Evolutionary conservation across 2,888 invertebrate genomes (phyloP).

Genomic region (Pristionchus mayeri): DNA sequence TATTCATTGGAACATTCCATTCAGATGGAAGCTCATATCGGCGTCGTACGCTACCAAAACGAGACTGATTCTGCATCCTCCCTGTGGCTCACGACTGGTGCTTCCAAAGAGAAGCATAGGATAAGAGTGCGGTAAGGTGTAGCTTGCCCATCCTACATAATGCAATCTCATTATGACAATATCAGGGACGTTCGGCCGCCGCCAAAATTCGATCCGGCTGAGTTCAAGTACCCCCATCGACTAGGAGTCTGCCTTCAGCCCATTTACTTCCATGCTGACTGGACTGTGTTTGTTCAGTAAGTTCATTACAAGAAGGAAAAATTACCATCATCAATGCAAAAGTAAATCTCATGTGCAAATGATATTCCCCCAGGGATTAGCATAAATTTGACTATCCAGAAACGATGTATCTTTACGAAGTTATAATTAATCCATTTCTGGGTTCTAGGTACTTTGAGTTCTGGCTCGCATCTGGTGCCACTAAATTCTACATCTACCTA

Average conservation of each 20-base stretch:
- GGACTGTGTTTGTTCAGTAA: slow-evolving; percentile 59
- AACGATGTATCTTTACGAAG: too few species aligned
- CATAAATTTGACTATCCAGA: too few species aligned
- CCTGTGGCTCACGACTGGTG: neutral
- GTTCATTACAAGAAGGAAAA: neutral
- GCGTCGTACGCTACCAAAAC: slow-evolving; percentile 41
- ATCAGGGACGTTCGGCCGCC: slow-evolving; percentile 6
- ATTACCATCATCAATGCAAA: neutral
- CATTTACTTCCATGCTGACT: slow-evolving; percentile 66
- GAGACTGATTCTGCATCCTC: neutral
- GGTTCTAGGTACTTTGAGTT: slow-evolving; percentile 62
- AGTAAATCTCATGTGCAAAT: slow-evolving; percentile 42
- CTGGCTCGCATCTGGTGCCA: slow-evolving; percentile 67
- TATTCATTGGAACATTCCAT: neutral
- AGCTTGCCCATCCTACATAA: neutral
- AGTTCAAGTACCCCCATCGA: slow-evolving; percentile 53
- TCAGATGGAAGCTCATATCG: slow-evolving; percentile 31
- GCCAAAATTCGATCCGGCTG: neutral
- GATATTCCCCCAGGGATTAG: neutral
- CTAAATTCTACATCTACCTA: slow-evolving; percentile 67
- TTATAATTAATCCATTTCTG: too few species aligned
- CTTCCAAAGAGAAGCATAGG: neutral
- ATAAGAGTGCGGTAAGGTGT: neutral
- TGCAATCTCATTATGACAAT: too few species aligned
- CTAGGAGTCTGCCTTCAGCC: slow-evolving; percentile 68